Conservation (phyloP, 2,888 invertebrate species). For the Miltochrista miniata region DNA sequence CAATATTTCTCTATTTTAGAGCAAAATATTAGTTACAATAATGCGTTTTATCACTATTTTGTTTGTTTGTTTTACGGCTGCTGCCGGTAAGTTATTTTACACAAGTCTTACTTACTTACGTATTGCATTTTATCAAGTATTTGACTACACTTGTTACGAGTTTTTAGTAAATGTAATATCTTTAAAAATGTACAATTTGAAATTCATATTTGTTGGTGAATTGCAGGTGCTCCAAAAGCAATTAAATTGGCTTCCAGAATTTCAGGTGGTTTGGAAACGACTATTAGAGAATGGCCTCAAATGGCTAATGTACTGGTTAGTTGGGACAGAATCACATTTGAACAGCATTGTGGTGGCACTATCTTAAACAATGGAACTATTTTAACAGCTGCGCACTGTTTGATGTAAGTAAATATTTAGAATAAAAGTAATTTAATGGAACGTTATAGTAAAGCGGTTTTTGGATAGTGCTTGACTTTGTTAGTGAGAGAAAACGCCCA, state of each 20-base stretch:
- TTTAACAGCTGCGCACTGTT: conserved; percentile 1
- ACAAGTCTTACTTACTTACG: no score
- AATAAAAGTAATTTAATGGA: background rate
- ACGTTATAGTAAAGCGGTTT: no score
- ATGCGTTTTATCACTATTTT: background rate
- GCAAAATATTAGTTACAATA: background rate
- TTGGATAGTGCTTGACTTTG: no score
- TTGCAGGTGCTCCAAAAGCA: background rate
- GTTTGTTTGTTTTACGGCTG: background rate
- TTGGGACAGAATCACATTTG: background rate
- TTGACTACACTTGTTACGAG: no score
- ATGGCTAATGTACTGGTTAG: background rate
- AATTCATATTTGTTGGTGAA: no score
- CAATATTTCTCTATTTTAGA: background rate
- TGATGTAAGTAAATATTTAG: background rate
- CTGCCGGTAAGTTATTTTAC: background rate
- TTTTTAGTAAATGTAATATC: no score
- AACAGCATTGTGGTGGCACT: conserved; percentile 2
- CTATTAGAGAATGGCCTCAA: background rate
- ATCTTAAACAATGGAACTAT: background rate
- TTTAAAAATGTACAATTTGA: no score
- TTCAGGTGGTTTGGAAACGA: background rate
- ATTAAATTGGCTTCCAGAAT: background rate
- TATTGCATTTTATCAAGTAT: background rate
- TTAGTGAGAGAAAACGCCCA: no score